phyloP scores from a whole-genome alignment of 2,113 vertebrate genomes.

The Protobothrops mucrosquamatus region DNA sequence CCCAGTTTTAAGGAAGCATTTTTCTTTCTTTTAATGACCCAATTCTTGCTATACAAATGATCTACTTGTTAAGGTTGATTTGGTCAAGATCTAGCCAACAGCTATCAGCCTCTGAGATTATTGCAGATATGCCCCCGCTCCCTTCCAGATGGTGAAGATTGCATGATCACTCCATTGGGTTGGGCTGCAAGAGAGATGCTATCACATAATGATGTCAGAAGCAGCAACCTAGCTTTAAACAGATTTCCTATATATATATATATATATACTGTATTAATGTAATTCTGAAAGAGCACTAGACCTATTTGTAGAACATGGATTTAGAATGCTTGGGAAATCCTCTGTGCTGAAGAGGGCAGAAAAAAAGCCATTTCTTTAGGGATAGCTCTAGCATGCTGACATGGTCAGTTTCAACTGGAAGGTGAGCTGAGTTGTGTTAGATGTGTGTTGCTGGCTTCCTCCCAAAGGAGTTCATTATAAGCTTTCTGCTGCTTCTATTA shows the following conservation, averaged over 20 bases:
- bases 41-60: background rate
- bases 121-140: background rate
- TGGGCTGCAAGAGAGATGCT: background rate
- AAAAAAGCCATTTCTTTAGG: background rate
- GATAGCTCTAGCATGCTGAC: background rate
- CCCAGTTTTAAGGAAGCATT: background rate
- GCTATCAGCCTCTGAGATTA: background rate
- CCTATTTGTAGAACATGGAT: background rate
- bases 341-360: background rate
- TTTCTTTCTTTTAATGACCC: background rate
- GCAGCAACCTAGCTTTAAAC: background rate
- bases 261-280: background rate
- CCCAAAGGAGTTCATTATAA: background rate
- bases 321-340: background rate
- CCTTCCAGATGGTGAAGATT: background rate
- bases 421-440: background rate
- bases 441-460: background rate
- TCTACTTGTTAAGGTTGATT: background rate
- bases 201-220: background rate
- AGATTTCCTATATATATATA: background rate
- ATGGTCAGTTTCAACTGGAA: background rate
- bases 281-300: background rate
- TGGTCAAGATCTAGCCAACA: background rate
- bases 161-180: background rate
- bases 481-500: background rate